Conservation (phyloP, 1,140 invertebrate species). For the Ephestia elutella region DNA sequence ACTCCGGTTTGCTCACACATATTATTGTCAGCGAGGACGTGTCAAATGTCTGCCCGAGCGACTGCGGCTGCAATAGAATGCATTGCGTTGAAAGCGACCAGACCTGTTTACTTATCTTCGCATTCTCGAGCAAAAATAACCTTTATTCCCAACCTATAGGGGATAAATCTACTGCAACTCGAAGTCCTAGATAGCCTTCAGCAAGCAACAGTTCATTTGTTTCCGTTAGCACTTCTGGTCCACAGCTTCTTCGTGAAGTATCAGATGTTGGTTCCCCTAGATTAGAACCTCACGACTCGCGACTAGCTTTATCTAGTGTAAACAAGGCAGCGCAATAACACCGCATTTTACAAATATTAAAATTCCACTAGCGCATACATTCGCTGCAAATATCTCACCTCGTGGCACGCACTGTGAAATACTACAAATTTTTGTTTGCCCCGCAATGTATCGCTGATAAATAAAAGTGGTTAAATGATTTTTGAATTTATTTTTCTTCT, state of each 20-base stretch:
- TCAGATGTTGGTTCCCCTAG: constrained; percentile 47
- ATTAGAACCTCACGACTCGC: constrained; percentile 56
- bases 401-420: background rate
- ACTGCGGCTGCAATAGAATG: constrained; percentile 63
- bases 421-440: constrained; percentile 1
- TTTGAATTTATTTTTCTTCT: too few species aligned
- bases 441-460: background rate
- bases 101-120: constrained; percentile 47
- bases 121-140: constrained; percentile 28
- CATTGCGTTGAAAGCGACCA: constrained; percentile 52
- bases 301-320: constrained; percentile 15
- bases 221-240: constrained; percentile 60
- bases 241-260: constrained; percentile 50
- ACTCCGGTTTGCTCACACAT: constrained; percentile 39
- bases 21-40: constrained; percentile 55
- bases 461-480: too few species aligned
- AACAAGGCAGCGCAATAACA: background rate
- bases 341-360: constrained; percentile 7
- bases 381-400: background rate
- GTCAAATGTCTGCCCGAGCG: constrained; percentile 60
- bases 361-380: background rate
- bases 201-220: constrained; percentile 59
- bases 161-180: constrained; percentile 20
- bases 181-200: constrained; percentile 42
- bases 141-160: constrained; percentile 27